Conservation (phyloP, 2,888 invertebrate species). For the Xestia sexstrigata region DNA sequence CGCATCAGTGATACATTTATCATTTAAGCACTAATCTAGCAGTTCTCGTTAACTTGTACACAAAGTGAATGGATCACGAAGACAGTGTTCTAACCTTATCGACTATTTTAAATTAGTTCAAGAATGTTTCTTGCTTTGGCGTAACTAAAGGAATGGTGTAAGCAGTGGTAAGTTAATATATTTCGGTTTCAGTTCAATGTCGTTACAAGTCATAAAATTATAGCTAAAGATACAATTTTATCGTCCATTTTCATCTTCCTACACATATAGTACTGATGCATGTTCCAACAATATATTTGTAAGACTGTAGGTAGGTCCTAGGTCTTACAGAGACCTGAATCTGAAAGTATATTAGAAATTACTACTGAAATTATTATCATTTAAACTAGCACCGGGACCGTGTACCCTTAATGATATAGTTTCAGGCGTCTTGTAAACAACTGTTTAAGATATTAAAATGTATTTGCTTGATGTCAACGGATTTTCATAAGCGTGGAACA, state of each 20-base stretch:
- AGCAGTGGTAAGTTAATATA: slow-evolving; percentile 53
- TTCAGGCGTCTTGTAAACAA: slow-evolving; percentile 3
- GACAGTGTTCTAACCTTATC: slow-evolving; percentile 50
- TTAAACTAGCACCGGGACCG: not conserved
- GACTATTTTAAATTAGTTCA: slow-evolving; percentile 43
- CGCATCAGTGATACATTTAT: slow-evolving; percentile 54
- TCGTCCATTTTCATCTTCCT: not conserved
- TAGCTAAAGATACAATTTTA: not conserved
- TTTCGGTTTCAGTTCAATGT: slow-evolving; percentile 42
- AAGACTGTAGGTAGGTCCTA: not conserved
- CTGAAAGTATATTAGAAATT: not conserved
- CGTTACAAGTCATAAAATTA: slow-evolving; percentile 25
- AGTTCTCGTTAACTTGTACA: slow-evolving; percentile 44
- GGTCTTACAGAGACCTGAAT: not conserved
- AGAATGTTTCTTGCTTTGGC: slow-evolving; percentile 47
- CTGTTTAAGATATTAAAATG: slow-evolving; percentile 16
- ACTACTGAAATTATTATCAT: not conserved
- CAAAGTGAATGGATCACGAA: slow-evolving; percentile 56
- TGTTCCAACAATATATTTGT: not conserved
- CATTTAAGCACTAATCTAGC: slow-evolving; percentile 37
- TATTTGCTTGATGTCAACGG: slow-evolving; percentile 18
- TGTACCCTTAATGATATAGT: not conserved
- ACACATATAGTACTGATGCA: not conserved
- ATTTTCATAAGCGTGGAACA: slow-evolving; percentile 21
- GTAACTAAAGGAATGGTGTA: slow-evolving; percentile 34